phyloP scores from a whole-genome alignment of 2,797 vertebrate species.

The Falco naumanni region DNA sequence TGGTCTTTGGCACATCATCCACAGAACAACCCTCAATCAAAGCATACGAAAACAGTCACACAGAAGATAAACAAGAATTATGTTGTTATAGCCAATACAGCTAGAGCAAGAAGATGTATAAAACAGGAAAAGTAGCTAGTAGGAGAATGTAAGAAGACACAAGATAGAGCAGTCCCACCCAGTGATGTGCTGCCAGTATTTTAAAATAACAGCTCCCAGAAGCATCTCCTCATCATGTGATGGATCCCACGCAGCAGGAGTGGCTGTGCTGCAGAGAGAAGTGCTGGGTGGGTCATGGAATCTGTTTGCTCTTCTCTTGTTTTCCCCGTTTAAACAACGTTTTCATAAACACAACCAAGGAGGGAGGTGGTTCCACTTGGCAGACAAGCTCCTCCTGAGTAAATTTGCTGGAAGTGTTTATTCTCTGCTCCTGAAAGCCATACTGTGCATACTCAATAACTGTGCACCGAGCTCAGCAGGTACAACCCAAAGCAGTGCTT shows the following conservation, averaged over 20 bases:
- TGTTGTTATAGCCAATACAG: neutral
- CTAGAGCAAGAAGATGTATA: neutral
- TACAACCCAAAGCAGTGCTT: neutral
- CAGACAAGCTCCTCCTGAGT: constrained; percentile 6
- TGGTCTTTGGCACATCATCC: neutral
- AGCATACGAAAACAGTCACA: neutral
- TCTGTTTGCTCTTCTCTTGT: constrained; percentile 34
- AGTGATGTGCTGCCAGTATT: constrained; percentile 35
- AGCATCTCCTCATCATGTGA: constrained; percentile 19
- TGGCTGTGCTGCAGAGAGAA: neutral
- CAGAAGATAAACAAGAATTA: neutral
- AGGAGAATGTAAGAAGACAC: neutral
- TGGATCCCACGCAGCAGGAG: constrained; percentile 19
- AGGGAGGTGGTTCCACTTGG: constrained; percentile 36
- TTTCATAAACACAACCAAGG: constrained; percentile 30
- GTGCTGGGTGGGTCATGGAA: constrained; percentile 12
- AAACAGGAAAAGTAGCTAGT: neutral
- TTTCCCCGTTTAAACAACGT: constrained; percentile 14
- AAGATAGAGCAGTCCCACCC: constrained; percentile 41
- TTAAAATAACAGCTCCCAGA: constrained; percentile 61
- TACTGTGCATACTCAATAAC: neutral
- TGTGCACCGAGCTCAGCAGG: neutral
- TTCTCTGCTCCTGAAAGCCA: neutral
- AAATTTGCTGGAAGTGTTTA: constrained; percentile 10
- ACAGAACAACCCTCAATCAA: neutral